Evolutionary conservation across 1,140 invertebrate genomes (phyloP), one percentile per base, ranked within the genome.

Genomic region (Atta texana): DNA sequence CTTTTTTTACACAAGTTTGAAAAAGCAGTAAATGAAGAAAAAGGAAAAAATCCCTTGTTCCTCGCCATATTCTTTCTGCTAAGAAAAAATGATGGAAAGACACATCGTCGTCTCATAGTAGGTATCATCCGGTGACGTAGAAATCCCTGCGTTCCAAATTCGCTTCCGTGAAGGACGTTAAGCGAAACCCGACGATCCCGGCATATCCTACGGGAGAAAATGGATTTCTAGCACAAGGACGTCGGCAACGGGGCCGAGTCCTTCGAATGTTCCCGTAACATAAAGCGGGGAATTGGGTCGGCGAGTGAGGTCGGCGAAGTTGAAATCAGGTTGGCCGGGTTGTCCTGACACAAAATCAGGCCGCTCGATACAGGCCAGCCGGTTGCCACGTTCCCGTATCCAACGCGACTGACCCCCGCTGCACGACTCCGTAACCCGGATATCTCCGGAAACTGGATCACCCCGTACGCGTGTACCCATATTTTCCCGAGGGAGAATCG

Each of bases 351-450:
- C 78, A 89, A 91, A 95, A 95, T 94, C 91, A 77, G 94, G 94
- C 93, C 94, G 94, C 93, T 95, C 94, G 94, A 94, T 95, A 93
- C 92, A 94, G 94, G 94, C 91, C 92, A 87, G 66, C 76, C 78
- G 82, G 80, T 80, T 85, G 80, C 87, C 72, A 49, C 88, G 78
- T 86, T 86, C 86, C 91, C 82, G 80, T 86, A 90, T 85, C 61
- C 88, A 49, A 85, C 88, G 90, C 71, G 89, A 88, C 93, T 91
- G 92, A 92, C 92, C 92, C 92, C 91, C 39, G 61, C n/a, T 88
- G 72, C 91, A 90, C 91, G 90, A 92, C 90, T 92, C 77, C 89
- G 91, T 94, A 94, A 94, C 94, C 93, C 91, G 93, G 92, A 94
- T 92, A 92, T 66, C 91, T 76, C 71, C 80, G 57, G 85, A 90